Base-by-base conservation (phyloP, 1,140 invertebrate genomes). In the Patella vulgata region DNA sequence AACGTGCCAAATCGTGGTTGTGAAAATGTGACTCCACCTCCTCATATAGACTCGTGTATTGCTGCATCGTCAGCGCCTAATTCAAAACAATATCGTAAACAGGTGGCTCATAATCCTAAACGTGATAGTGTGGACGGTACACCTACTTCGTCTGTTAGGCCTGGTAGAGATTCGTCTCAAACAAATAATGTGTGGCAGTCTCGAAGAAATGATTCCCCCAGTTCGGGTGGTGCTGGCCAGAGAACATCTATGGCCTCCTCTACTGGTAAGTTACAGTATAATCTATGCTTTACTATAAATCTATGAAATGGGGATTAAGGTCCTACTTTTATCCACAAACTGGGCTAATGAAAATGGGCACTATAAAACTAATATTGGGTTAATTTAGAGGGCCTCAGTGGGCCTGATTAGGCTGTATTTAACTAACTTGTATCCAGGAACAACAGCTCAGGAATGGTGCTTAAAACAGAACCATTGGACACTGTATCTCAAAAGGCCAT, bases 121-220 rank as follows among this genome's bases (percentile, higher is more conserved):
- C 30, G 33, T 39, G n/a, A 33, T 21, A 36, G 28, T 25, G 23
- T 28, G 3, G 40, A 56, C 23, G 19, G 46, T 25, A 23, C 14
- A 21, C n/a, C n/a, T 14, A 23, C n/a, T 23, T 48, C 46, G 28
- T 23, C n/a, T 19, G 42, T n/a, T 44, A 12, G 46, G 8, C 21
- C 17, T 9, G 23, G 33, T 12, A 28, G 28, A 21, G 61, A 57
- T 27, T 21, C 57, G 2, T 30, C 51, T 2, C 39, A 40, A 5
- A 42, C 62, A 6, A 59, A 44, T 48, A 36, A 59, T 27, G 59
- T 63, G 25, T 67, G 64, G 68, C 47, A 46, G 50, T 47, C 28
- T 3, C 61, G 46, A 39, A 51, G 40, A 23, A 40, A 23, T 48
- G 50, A 30, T 19, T 56, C 33, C 33, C 23, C 27, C 5, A 2